These are phyloP conservation scores for Gymnogyps californianus DNA, from an alignment of 2,113 vertebrate genomes.

Conservation along the genomic window DNA sequence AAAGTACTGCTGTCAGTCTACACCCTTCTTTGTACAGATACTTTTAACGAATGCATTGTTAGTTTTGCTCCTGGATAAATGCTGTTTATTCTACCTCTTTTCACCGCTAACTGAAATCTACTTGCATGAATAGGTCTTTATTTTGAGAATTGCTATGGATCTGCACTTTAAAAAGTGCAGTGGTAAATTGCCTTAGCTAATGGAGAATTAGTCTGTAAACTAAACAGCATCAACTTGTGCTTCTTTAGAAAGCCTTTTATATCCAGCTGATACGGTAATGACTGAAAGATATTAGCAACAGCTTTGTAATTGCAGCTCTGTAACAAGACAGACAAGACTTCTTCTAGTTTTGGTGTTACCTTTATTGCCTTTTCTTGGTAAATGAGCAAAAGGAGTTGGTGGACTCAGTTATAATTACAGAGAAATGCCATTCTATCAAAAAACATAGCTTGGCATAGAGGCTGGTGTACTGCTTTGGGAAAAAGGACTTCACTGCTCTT, in stretches of 20 bases:
- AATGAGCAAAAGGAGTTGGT: not conserved
- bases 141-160: not conserved
- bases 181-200: conserved; percentile 6
- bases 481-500: not conserved
- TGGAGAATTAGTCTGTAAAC: conserved; percentile 1
- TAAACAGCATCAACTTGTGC: not conserved
- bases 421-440: not conserved
- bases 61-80: not conserved
- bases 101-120: not conserved
- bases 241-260: conserved; percentile 29
- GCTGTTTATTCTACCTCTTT: not conserved
- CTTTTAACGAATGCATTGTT: not conserved
- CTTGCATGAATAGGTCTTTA: not conserved
- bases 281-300: not conserved
- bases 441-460: not conserved
- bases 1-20: not conserved
- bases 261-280: not conserved
- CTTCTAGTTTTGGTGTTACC: not conserved
- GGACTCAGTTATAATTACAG: not conserved
- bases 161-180: not conserved
- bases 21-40: not conserved
- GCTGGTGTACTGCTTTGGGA: not conserved
- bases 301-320: not conserved
- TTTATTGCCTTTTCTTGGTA: not conserved
- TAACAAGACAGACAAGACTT: not conserved